Percentiles rank a stretch among this genome's conserved stretches.
These are phyloP conservation scores for Platyscapa corneri DNA, from an alignment of 1,140 invertebrate species.

Conservation along the genomic window DNA sequence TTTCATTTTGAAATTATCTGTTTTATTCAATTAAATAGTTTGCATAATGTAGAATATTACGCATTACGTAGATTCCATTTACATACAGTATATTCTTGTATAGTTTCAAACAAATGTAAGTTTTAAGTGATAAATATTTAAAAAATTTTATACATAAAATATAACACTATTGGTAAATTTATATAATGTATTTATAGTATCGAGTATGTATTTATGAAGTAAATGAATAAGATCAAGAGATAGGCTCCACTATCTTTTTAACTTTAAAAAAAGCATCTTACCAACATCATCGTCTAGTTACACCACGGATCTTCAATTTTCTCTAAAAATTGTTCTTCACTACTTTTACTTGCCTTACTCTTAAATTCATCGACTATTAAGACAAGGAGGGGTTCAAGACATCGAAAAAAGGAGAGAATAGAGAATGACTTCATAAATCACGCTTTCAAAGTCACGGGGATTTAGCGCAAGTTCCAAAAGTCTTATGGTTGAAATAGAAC, in stretches of 20 bases:
- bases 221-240: not conserved
- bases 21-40: too few species aligned
- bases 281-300: constrained; percentile 10
- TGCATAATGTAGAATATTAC: too few species aligned
- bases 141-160: constrained; percentile 42
- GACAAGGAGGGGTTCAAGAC: not conserved
- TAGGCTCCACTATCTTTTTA: not conserved
- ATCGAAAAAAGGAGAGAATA: not conserved
- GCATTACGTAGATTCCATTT: too few species aligned
- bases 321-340: not conserved
- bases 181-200: not conserved
- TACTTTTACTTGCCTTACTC: not conserved
- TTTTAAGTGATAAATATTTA: too few species aligned
- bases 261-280: not conserved
- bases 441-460: constrained; percentile 1
- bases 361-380: constrained; percentile 18
- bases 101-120: too few species aligned
- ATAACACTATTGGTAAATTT: not conserved
- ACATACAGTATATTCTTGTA: too few species aligned
- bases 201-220: constrained; percentile 8
- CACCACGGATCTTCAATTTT: constrained; percentile 10
- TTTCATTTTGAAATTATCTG: too few species aligned
- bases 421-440: constrained; percentile 47
- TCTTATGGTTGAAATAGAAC: constrained; percentile 6
- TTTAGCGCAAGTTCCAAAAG: constrained; percentile 1